Conservation (phyloP, 2,797 vertebrate genomes). For the Otus scops region DNA sequence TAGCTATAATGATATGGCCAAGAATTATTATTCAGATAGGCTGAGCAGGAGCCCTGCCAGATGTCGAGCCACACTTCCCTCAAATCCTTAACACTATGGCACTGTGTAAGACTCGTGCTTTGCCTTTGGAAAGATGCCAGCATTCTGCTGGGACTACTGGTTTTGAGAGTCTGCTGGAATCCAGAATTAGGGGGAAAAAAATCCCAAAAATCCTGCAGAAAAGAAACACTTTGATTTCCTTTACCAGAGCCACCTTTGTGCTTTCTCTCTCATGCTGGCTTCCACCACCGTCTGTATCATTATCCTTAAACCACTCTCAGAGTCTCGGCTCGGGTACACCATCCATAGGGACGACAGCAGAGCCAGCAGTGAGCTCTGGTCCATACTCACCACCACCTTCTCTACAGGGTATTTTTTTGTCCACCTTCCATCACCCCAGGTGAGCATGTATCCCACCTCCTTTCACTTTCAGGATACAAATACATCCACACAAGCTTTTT, state of each 20-base stretch:
- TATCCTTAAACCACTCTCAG: neutral
- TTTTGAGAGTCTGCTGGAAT: neutral
- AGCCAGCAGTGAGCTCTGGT: neutral
- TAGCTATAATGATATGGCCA: neutral
- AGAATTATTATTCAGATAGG: neutral
- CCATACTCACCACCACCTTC: neutral
- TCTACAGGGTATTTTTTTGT: neutral
- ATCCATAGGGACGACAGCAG: rapidly evolving
- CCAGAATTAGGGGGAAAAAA: neutral
- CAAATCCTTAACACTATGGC: neutral
- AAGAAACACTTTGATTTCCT: neutral
- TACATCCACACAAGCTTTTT: rapidly evolving
- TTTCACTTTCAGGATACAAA: rapidly evolving
- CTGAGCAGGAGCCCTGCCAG: neutral
- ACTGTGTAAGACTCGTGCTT: neutral
- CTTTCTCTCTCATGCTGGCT: neutral
- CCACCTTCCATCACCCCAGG: neutral
- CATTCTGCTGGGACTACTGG: neutral
- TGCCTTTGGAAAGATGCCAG: neutral
- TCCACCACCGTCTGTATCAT: rapidly evolving
- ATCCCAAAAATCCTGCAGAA: neutral
- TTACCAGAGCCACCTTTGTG: neutral
- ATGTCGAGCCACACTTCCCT: neutral
- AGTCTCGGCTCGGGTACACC: rapidly evolving
- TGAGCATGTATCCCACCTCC: neutral